Percentiles rank a stretch among this genome's conserved stretches.
These are phyloP conservation scores for Drosophila carrolli DNA, from an alignment of 1,140 invertebrate genomes.

Conservation along the genomic window DNA sequence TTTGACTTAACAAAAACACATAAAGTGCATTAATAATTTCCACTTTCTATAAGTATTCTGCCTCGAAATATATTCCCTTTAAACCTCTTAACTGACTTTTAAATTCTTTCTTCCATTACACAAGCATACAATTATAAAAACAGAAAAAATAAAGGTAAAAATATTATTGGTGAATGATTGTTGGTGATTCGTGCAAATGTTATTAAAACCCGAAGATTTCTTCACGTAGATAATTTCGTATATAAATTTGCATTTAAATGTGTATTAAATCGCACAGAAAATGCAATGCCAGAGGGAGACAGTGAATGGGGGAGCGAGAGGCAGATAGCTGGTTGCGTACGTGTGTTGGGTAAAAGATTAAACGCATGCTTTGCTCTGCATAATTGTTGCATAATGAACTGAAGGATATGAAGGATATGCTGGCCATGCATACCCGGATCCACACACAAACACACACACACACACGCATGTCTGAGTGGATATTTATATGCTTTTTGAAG, in stretches of 20 bases:
- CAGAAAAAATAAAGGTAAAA: slow-evolving; percentile 7
- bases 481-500: slow-evolving; percentile 73
- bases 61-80: not conserved
- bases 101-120: slow-evolving; percentile 10
- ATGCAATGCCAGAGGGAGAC: slow-evolving; percentile 26
- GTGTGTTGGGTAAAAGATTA: slow-evolving; percentile 76
- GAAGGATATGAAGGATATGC: slow-evolving; percentile 81
- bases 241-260: slow-evolving; percentile 80
- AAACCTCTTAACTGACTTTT: not conserved
- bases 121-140: not conserved
- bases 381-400: slow-evolving; percentile 83
- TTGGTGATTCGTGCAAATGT: slow-evolving; percentile 51
- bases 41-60: not conserved
- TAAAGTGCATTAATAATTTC: too few relatives aligned
- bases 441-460: slow-evolving; percentile 17
- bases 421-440: slow-evolving; percentile 33
- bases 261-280: slow-evolving; percentile 80
- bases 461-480: slow-evolving; percentile 47
- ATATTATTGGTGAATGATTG: slow-evolving; percentile 36
- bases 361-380: slow-evolving; percentile 82
- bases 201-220: slow-evolving; percentile 80
- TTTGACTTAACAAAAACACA: too few relatives aligned
- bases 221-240: slow-evolving; percentile 79
- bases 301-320: not conserved
- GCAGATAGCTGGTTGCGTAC: slow-evolving; percentile 16